Evolutionary conservation across 1,140 invertebrate species (phyloP), one percentile per base, ranked within the genome.

Genomic region (Diorhabda elongata): DNA sequence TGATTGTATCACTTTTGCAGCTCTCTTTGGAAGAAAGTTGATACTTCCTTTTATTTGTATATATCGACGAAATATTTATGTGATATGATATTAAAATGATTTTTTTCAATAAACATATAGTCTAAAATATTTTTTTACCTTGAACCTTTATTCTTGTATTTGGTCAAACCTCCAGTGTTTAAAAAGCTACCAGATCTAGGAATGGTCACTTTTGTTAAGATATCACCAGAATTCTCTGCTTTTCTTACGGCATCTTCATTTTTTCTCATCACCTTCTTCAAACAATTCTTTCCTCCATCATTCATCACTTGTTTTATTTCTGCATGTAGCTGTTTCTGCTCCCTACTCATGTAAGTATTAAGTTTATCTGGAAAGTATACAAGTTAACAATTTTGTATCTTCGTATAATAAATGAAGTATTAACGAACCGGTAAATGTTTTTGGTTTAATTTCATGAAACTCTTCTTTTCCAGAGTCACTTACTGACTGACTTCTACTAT

Each of bases 171-270:
- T n/a, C 88, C 88, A 26, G 91, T 88, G 75, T 92, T 93, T 1
- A 94, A 81, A 74, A 94, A 94, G 76, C 92, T 94, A 2, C 90
- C 89, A 64, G 91, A 91, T 74, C 92, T 85, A 5, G 92, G 92
- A 75, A 94, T 89, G 41, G 92, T 92, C 5, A 94, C 91, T 78
- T 92, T 90, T 0, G 92, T 94, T 68, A 94, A 81, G 69, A 93
- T 88, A 78, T 94, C 92, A 2, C 92, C 91, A 67, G 64, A 83
- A 82, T 66, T 85, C 75, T 75, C 84, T 81, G 56, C 82, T 69
- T 58, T 83, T 78, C 67, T 64, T 6, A 71, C 47, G 5, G 42
- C 76, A 67, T 86, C 85, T 5, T 81, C 68, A 64, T 74, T 64
- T 65, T 71, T 71, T 66, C 82, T 79, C 68, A 86, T 71, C 42